phyloP scores from a whole-genome alignment of 2,113 vertebrate genomes.

The Dinomys branickii region DNA sequence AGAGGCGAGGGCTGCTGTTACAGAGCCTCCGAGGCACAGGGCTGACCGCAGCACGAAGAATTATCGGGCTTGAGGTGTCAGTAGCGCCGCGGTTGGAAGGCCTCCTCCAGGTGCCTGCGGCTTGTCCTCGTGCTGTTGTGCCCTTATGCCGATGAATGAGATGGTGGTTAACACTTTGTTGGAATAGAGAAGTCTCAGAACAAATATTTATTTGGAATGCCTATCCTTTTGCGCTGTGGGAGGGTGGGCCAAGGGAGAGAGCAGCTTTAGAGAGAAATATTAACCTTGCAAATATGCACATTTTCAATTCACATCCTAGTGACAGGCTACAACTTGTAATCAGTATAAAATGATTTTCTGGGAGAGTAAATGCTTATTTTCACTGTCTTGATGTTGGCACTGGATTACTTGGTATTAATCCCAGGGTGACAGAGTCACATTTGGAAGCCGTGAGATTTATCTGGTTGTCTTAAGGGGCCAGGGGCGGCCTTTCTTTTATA shows the following conservation, averaged over 20 bases:
- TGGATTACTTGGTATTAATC: conserved; percentile 72
- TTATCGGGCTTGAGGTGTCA: background rate
- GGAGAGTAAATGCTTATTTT: conserved; percentile 83
- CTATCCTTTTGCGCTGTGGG: conserved; percentile 27
- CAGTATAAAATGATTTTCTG: conserved; percentile 82
- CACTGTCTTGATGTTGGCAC: conserved; percentile 73
- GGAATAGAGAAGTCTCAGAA: conserved; percentile 14
- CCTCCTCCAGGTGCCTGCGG: rapidly evolving
- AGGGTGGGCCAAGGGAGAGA: background rate
- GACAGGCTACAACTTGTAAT: conserved; percentile 77
- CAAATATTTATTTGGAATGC: conserved; percentile 58
- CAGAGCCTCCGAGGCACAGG: rapidly evolving
- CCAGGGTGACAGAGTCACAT: conserved; percentile 64
- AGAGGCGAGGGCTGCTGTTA: background rate
- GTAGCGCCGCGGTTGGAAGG: rapidly evolving
- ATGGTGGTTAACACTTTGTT: background rate
- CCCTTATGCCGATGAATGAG: background rate
- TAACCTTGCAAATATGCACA: conserved; percentile 78
- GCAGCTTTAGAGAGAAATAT: conserved; percentile 75
- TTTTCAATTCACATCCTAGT: conserved; percentile 65
- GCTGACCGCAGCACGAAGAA: rapidly evolving
- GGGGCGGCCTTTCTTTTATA: conserved; percentile 70
- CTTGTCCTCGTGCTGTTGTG: rapidly evolving
- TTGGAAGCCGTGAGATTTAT: conserved; percentile 78
- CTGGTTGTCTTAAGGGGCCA: conserved; percentile 72